A percentile compares a stretch with the other conserved stretches of the same genome.
These are phyloP conservation scores for Cariama cristata DNA, from an alignment of 2,113 vertebrate genomes.

Conservation along the genomic window DNA sequence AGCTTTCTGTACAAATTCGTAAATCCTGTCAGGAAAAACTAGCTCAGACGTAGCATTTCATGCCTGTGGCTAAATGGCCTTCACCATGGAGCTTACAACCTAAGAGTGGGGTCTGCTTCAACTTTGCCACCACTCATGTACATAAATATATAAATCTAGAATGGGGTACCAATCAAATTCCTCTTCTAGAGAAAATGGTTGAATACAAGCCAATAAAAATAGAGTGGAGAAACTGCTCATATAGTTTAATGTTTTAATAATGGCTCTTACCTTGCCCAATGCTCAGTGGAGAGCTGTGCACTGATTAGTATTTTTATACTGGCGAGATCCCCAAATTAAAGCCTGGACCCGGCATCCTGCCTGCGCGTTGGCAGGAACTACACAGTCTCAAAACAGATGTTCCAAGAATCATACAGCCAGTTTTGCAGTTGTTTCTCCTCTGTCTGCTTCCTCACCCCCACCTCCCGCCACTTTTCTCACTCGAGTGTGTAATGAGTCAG, in stretches of 20 bases:
- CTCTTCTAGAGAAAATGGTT: background rate
- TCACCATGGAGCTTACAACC: background rate
- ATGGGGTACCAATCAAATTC: background rate
- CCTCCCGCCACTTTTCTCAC: background rate
- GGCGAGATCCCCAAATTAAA: background rate
- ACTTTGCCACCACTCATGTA: background rate
- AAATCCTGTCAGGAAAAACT: background rate
- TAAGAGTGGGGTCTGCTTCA: rapidly evolving
- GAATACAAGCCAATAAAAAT: background rate
- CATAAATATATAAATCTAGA: background rate
- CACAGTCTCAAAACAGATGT: background rate
- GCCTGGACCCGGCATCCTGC: background rate
- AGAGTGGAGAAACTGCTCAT: background rate
- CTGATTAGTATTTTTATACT: background rate
- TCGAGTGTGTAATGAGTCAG: background rate
- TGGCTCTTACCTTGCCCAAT: background rate
- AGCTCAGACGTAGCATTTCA: background rate
- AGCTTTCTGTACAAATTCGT: background rate
- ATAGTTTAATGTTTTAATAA: background rate
- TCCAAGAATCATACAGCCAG: background rate
- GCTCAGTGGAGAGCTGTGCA: background rate
- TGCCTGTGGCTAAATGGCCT: background rate
- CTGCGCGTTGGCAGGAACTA: background rate
- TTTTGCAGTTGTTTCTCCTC: background rate
- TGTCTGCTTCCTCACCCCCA: background rate